Evolutionary conservation across 2,888 invertebrate species (phyloP).

Genomic region (Arenicola marina): DNA sequence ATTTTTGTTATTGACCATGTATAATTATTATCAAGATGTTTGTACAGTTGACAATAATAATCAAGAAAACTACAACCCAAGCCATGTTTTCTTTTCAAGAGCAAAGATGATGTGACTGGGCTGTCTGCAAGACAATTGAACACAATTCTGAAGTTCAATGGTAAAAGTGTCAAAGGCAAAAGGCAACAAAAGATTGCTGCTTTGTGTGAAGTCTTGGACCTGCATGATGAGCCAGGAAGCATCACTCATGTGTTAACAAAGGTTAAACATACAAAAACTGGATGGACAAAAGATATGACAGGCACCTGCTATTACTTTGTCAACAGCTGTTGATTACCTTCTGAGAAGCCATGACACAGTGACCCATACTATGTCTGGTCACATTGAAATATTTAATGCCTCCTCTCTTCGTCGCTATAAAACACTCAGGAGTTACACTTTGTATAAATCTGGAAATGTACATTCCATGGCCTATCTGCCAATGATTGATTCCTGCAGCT

Average conservation of each 20-base stretch:
- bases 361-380: neutral
- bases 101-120: neutral
- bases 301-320: neutral
- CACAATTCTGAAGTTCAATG: neutral
- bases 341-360: neutral
- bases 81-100: neutral
- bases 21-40: neutral
- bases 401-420: neutral
- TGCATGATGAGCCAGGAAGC: neutral
- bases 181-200: neutral
- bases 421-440: neutral
- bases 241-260: neutral
- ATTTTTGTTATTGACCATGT: too few relatives aligned
- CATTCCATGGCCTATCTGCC: neutral
- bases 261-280: neutral
- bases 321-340: neutral
- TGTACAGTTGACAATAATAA: neutral
- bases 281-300: neutral
- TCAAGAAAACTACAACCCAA: neutral
- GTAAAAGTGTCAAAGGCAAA: neutral
- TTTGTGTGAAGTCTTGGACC: neutral
- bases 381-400: neutral
- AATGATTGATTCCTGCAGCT: neutral
- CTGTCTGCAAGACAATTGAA: neutral
- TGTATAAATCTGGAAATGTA: neutral